Percentiles rank a stretch among this genome's conserved stretches.
Evolutionary conservation across 2,113 vertebrate species (phyloP).

Genomic region (Phrynocephalus versicolor): DNA sequence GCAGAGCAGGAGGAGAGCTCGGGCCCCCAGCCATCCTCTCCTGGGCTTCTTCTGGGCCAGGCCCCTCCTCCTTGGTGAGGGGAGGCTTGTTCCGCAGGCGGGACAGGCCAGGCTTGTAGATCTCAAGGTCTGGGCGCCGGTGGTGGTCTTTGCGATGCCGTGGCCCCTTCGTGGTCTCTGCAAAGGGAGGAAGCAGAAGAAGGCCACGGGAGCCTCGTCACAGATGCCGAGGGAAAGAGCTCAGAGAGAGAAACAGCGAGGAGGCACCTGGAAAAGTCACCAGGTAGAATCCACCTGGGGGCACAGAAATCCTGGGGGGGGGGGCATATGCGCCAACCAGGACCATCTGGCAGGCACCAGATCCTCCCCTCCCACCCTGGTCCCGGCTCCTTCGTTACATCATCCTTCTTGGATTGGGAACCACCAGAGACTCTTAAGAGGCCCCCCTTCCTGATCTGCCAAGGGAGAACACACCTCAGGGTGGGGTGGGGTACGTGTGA

Average conservation of each 20-base stretch:
- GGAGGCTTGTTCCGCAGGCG: constrained; percentile 74
- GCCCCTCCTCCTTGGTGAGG: constrained; percentile 59
- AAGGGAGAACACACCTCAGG: constrained; percentile 33
- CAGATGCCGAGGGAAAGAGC: too few relatives aligned
- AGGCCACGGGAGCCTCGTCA: background rate
- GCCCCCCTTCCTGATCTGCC: background rate
- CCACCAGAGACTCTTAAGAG: background rate
- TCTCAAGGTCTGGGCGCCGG: constrained; percentile 88
- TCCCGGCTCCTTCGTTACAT: too few relatives aligned
- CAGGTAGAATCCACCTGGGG: too few relatives aligned
- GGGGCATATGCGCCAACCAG: too few relatives aligned
- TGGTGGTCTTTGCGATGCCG: constrained; percentile 82
- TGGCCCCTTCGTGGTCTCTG: constrained; percentile 78
- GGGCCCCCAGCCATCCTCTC: constrained; percentile 49
- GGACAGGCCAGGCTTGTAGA: constrained; percentile 84
- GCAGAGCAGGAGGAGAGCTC: constrained; percentile 25
- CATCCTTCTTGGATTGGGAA: too few relatives aligned
- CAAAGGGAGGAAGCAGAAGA: background rate
- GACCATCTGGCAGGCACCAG: too few relatives aligned
- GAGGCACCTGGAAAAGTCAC: too few relatives aligned
- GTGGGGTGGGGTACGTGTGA: too few relatives aligned
- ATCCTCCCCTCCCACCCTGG: too few relatives aligned
- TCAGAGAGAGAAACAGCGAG: too few relatives aligned
- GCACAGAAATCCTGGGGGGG: too few relatives aligned
- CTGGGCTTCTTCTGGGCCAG: constrained; percentile 40